These are phyloP conservation scores for Manduca sexta DNA, from an alignment of 1,140 invertebrate species.

Conservation along the genomic window DNA sequence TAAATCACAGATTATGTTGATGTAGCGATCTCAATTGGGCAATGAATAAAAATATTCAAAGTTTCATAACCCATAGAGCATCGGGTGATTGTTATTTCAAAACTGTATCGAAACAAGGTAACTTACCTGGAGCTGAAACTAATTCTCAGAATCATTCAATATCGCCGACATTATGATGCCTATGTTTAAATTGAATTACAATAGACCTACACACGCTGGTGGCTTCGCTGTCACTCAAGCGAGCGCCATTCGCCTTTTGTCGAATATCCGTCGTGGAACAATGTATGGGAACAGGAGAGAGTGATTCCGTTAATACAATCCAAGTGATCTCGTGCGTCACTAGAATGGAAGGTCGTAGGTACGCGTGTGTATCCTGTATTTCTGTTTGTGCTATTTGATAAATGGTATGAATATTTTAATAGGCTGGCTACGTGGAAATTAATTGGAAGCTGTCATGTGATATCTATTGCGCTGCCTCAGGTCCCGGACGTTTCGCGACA, in stretches of 20 bases:
- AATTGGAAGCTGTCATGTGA: no score
- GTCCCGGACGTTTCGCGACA: no score
- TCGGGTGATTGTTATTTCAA: slow-evolving; percentile 44
- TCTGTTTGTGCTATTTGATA: no score
- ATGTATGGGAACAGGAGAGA: slow-evolving; percentile 28
- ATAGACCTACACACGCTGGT: slow-evolving; percentile 41
- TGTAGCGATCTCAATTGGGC: slow-evolving; percentile 7
- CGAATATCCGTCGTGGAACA: slow-evolving; percentile 25
- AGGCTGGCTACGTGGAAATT: no score
- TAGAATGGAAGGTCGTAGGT: no score
- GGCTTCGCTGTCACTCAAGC: slow-evolving; percentile 8
- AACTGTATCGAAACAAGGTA: slow-evolving; percentile 42
- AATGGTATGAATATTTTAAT: no score
- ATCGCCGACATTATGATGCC: slow-evolving; percentile 43
- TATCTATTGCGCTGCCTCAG: no score
- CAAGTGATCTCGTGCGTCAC: no score
- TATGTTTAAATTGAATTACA: slow-evolving; percentile 44
- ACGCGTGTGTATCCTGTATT: no score
- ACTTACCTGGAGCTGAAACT: slow-evolving; percentile 44
- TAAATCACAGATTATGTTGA: slow-evolving; percentile 5
- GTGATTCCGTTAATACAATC: slow-evolving; percentile 20
- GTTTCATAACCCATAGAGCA: slow-evolving; percentile 16
- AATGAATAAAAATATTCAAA: slow-evolving; percentile 19
- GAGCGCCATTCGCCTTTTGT: slow-evolving; percentile 15
- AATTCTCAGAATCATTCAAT: slow-evolving; percentile 59